These are phyloP conservation scores for Dufourea novaeangliae DNA, from an alignment of 1,140 invertebrate species.

Conservation along the genomic window DNA sequence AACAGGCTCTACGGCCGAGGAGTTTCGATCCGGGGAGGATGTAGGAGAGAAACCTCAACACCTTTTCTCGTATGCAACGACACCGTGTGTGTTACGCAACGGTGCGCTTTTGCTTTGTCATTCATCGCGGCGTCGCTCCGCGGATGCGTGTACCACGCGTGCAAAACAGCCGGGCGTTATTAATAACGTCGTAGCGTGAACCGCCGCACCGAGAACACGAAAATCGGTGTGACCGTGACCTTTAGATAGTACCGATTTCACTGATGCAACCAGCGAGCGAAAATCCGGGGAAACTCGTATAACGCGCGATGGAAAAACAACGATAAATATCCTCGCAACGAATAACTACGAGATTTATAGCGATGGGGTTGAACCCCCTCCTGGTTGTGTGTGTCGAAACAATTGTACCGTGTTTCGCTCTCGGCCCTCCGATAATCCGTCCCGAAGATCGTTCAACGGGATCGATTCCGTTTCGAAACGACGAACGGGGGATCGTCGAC, in stretches of 20 bases:
- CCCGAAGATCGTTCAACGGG: not conserved
- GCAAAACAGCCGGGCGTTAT: no score
- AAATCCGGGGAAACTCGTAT: not conserved
- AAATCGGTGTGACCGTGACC: slow-evolving; percentile 52
- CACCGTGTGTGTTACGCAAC: no score
- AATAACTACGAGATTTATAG: slow-evolving; percentile 3
- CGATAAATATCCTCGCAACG: slow-evolving; percentile 10
- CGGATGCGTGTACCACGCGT: no score
- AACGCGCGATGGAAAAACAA: not conserved
- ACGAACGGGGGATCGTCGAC: not conserved
- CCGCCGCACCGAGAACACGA: no score
- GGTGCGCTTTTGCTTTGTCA: no score
- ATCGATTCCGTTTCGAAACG: not conserved
- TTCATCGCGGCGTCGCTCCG: no score
- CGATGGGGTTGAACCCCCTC: not conserved
- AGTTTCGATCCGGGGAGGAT: not conserved
- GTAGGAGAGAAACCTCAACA: no score
- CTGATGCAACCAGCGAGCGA: not conserved
- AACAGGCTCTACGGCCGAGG: not conserved
- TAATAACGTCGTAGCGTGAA: no score
- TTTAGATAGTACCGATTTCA: slow-evolving; percentile 8
- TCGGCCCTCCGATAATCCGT: not conserved
- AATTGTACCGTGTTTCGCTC: not conserved
- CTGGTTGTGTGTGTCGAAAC: not conserved
- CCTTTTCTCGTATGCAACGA: no score